A percentile compares a stretch with the other conserved stretches of the same genome.
phyloP scores from a whole-genome alignment of 2,888 invertebrate genomes.

The Ennomos erosarius region DNA sequence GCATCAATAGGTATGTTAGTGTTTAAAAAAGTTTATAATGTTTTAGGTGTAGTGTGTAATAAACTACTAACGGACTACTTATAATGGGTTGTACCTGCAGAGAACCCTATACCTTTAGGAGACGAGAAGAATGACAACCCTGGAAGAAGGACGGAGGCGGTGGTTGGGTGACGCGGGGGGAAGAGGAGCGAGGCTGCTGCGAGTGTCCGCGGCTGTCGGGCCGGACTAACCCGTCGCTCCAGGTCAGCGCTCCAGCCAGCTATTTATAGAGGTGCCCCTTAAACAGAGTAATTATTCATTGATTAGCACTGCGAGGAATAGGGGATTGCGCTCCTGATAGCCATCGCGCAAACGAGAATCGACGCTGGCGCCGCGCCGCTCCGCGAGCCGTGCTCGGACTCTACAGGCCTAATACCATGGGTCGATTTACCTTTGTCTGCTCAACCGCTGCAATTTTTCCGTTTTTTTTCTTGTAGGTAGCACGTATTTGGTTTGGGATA shows the following conservation, averaged over 20 bases:
- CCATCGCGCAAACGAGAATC: slow-evolving; percentile 82
- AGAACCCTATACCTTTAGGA: slow-evolving; percentile 15
- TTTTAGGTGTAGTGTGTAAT: too few species aligned
- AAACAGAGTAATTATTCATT: slow-evolving; percentile 86
- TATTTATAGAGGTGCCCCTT: slow-evolving; percentile 85
- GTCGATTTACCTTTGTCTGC: slow-evolving; percentile 9
- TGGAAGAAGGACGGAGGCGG: slow-evolving; percentile 46
- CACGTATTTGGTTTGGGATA: neutral
- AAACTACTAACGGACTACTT: too few species aligned
- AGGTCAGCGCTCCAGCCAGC: slow-evolving; percentile 85
- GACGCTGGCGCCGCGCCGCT: slow-evolving; percentile 75
- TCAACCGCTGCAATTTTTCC: neutral
- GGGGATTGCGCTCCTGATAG: slow-evolving; percentile 84
- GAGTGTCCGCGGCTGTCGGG: slow-evolving; percentile 81
- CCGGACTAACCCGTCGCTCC: slow-evolving; percentile 85
- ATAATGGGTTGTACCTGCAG: too few species aligned
- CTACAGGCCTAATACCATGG: slow-evolving; percentile 24
- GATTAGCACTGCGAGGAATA: slow-evolving; percentile 85
- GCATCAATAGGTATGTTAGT: too few species aligned
- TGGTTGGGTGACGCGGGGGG: slow-evolving; percentile 41
- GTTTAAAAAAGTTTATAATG: too few species aligned
- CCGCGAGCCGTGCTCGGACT: slow-evolving; percentile 46
- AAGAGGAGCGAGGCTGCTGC: slow-evolving; percentile 68
- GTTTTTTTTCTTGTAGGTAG: neutral
- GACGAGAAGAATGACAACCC: slow-evolving; percentile 34